phyloP scores from a whole-genome alignment of 2,888 invertebrate species.

The Timandra comae region DNA sequence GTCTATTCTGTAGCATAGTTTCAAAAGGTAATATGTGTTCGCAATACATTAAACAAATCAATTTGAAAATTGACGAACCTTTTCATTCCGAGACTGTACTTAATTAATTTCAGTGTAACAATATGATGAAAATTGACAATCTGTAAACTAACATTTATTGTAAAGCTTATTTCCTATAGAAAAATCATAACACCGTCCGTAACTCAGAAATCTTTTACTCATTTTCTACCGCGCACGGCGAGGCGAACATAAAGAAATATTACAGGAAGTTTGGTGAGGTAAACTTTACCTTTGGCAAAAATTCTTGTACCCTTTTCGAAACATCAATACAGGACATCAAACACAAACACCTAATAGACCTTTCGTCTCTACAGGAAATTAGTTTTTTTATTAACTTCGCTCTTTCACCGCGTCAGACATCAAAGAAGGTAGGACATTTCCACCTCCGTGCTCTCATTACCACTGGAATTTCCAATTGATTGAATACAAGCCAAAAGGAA shows the following conservation, averaged over 20 bases:
- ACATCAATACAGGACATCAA: not conserved
- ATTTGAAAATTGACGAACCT: too few species aligned
- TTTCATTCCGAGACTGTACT: too few species aligned
- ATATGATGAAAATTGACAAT: too few species aligned
- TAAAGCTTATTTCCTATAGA: too few species aligned
- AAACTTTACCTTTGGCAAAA: not conserved
- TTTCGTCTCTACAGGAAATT: slow-evolving; percentile 23
- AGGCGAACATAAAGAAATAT: slow-evolving; percentile 14
- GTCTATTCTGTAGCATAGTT: too few species aligned
- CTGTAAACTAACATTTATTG: too few species aligned
- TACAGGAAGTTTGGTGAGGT: slow-evolving; percentile 7
- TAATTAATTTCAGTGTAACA: too few species aligned
- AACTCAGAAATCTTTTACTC: too few species aligned
- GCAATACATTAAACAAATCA: too few species aligned
- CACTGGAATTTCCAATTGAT: slow-evolving; percentile 40
- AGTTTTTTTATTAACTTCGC: slow-evolving; percentile 27
- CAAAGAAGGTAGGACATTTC: slow-evolving; percentile 25
- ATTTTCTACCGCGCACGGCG: too few species aligned
- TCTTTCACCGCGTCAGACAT: slow-evolving; percentile 25
- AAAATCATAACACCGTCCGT: too few species aligned
- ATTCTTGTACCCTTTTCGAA: not conserved
- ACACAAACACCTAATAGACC: not conserved
- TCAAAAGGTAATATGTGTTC: too few species aligned
- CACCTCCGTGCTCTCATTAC: slow-evolving; percentile 31
- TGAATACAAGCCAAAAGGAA: slow-evolving; percentile 35